Conservation (phyloP, 2,113 vertebrate genomes). For the Dasypus novemcinctus region DNA sequence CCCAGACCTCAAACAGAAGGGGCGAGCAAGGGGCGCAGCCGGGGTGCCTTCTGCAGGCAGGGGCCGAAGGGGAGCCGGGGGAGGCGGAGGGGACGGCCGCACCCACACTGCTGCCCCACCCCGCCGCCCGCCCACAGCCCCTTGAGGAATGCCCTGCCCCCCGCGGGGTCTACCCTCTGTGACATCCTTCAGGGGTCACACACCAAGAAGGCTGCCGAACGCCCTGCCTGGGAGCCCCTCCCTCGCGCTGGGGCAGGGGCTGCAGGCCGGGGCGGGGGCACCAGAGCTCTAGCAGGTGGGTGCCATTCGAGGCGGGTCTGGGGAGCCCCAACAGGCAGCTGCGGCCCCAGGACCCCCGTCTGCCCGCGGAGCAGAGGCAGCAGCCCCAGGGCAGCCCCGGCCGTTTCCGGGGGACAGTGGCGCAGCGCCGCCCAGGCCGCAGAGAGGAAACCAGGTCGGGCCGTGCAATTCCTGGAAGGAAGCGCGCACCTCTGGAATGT, state of each 20-base stretch:
- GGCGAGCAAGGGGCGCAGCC: not conserved
- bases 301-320: not conserved
- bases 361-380: not conserved
- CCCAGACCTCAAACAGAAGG: not conserved
- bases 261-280: not conserved
- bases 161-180: not conserved
- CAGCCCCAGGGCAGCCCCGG: not conserved
- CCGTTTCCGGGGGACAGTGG: constrained; percentile 39
- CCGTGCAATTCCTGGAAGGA: constrained; percentile 77
- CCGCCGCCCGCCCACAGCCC: too few relatives aligned
- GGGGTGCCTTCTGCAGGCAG: not conserved
- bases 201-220: not conserved
- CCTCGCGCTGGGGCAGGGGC: not conserved
- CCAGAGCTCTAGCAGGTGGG: not conserved
- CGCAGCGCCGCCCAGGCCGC: not conserved
- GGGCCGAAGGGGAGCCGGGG: too few relatives aligned
- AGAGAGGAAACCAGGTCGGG: constrained; percentile 55
- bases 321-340: not conserved
- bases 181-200: not conserved
- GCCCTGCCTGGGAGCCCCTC: not conserved
- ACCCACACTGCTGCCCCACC: too few relatives aligned
- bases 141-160: not conserved
- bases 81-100: not conserved
- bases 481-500: constrained; percentile 66
- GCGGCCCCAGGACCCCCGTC: not conserved